Conservation (phyloP, 2,797 vertebrate species). For the Prionace glauca region DNA sequence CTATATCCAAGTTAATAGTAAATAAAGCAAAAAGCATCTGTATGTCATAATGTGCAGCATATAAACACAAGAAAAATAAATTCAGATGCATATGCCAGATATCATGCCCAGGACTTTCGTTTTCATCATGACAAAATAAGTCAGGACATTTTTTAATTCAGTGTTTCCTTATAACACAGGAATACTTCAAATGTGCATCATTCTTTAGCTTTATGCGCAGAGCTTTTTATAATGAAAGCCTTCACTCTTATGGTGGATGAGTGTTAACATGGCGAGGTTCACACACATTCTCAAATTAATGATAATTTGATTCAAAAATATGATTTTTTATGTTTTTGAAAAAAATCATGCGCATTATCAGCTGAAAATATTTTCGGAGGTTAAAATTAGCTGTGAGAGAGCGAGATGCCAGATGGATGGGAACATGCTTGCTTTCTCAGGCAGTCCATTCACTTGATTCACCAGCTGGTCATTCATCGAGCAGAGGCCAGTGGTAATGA, state of each 20-base stretch:
- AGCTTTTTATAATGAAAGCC: background rate
- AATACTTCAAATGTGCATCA: background rate
- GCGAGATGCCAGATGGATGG: background rate
- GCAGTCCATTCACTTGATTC: background rate
- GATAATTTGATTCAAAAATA: background rate
- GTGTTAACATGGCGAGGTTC: background rate
- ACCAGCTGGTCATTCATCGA: slow-evolving; percentile 24
- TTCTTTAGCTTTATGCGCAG: background rate
- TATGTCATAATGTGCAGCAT: background rate
- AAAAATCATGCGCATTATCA: background rate
- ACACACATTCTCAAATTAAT: background rate
- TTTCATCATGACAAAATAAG: background rate
- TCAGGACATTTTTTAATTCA: background rate
- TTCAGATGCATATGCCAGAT: background rate
- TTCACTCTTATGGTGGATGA: background rate
- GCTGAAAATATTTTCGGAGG: background rate
- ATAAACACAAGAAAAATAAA: background rate
- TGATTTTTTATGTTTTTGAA: background rate
- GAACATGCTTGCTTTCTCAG: background rate
- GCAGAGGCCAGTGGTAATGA: background rate
- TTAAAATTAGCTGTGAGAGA: background rate
- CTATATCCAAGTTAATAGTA: background rate
- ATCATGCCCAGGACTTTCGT: background rate
- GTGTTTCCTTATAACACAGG: background rate
- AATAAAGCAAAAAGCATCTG: background rate